Evolutionary conservation across 2,113 vertebrate genomes (phyloP).

Genomic region (Martes martes): DNA sequence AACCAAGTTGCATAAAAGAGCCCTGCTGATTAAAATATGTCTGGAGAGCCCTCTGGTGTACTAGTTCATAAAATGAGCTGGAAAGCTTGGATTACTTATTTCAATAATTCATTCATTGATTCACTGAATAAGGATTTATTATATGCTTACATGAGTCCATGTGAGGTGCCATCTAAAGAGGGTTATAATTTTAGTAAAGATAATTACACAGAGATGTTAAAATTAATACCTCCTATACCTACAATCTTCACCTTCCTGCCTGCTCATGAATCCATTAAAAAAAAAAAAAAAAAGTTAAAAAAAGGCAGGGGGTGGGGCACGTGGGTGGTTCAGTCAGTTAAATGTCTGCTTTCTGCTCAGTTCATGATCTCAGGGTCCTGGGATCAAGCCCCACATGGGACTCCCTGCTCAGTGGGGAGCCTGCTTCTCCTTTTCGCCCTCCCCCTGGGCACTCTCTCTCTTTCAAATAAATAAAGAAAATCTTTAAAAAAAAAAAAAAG

Average conservation of each 20-base stretch:
- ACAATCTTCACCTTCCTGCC: not conserved
- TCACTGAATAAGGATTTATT: not conserved
- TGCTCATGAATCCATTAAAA: not conserved
- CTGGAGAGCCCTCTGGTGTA: not conserved
- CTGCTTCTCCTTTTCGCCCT: too few relatives aligned
- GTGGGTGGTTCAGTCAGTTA: too few relatives aligned
- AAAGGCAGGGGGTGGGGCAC: fast-evolving
- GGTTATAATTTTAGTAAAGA: not conserved
- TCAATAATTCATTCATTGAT: not conserved
- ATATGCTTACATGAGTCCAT: not conserved
- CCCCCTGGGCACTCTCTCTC: too few relatives aligned
- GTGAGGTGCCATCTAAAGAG: not conserved
- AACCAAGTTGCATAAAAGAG: not conserved
- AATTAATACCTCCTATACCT: not conserved
- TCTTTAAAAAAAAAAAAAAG: not conserved
- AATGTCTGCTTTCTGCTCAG: too few relatives aligned
- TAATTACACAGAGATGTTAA: not conserved
- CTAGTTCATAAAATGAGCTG: not conserved
- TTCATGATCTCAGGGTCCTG: too few relatives aligned
- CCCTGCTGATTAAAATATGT: not conserved
- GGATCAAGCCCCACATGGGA: too few relatives aligned
- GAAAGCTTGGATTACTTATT: not conserved
- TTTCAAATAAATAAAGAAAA: too few relatives aligned
- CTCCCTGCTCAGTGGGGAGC: too few relatives aligned
- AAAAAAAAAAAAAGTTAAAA: not conserved